Percentiles rank a stretch among this genome's conserved stretches.
Evolutionary conservation across 2,888 invertebrate species (phyloP).

Genomic region (Sepioteuthis lessoniana): DNA sequence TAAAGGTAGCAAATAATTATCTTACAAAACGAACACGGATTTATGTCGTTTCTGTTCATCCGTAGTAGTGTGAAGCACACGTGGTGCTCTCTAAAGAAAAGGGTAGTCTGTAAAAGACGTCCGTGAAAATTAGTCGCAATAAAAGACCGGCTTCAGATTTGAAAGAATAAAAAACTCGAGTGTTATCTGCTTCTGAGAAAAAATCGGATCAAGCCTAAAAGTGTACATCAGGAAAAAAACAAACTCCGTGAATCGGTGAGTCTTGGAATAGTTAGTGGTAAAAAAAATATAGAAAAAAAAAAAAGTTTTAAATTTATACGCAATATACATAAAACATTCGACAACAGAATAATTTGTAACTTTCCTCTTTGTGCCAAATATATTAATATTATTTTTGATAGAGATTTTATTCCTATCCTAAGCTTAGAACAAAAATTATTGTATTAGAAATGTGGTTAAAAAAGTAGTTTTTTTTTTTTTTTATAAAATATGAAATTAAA

Average conservation of each 20-base stretch:
- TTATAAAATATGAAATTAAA: too few relatives aligned
- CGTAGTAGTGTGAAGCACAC: not conserved
- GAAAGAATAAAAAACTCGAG: not conserved
- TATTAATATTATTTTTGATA: too few relatives aligned
- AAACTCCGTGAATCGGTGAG: not conserved
- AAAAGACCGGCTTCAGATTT: not conserved
- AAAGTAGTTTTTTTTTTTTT: too few relatives aligned
- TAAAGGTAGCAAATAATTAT: too few relatives aligned
- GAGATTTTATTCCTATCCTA: too few relatives aligned
- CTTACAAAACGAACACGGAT: not conserved
- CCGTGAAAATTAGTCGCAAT: not conserved
- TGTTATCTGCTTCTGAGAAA: not conserved
- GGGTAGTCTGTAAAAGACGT: not conserved
- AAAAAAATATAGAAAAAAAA: not conserved
- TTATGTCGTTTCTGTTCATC: slow-evolving; percentile 15
- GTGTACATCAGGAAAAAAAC: not conserved
- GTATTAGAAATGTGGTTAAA: too few relatives aligned
- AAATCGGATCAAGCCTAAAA: not conserved
- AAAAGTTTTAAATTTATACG: too few relatives aligned
- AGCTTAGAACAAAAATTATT: too few relatives aligned
- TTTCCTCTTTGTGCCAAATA: too few relatives aligned
- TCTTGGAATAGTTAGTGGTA: not conserved
- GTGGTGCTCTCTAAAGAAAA: not conserved
- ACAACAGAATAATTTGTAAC: too few relatives aligned
- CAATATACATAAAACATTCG: too few relatives aligned